phyloP scores from a whole-genome alignment of 2,113 vertebrate genomes.

The Lucifuga dentata region DNA sequence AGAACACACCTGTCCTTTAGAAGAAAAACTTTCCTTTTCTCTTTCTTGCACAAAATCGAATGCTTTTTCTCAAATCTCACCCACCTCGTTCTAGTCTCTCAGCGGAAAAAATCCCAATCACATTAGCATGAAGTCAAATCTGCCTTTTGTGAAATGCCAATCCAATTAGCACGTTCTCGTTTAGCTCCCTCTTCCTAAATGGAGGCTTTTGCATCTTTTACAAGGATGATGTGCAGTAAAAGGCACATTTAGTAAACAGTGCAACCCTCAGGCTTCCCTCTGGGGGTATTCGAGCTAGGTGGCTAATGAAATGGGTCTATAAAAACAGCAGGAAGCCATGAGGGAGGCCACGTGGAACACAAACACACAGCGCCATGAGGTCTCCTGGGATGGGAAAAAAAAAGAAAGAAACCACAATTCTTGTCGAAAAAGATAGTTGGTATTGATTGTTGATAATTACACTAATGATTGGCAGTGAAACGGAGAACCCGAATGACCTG shows the following conservation, averaged over 20 bases:
- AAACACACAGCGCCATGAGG: conserved; percentile 12
- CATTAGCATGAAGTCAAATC: conserved; percentile 79
- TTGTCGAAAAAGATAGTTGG: conserved; percentile 24
- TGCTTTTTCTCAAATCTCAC: conserved; percentile 33
- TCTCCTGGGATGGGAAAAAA: conserved; percentile 41
- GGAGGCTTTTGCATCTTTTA: conserved; percentile 72
- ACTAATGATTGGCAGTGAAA: conserved; percentile 23
- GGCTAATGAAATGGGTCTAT: conserved; percentile 75
- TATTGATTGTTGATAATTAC: conserved; percentile 54
- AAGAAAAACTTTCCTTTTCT: conserved; percentile 26
- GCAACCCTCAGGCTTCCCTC: conserved; percentile 57
- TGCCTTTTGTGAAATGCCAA: conserved; percentile 81
- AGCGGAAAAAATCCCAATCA: conserved; percentile 63
- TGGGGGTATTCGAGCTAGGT: conserved; percentile 72
- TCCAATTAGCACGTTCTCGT: conserved; percentile 77
- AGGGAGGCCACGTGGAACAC: conserved; percentile 44
- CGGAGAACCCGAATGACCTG: not conserved
- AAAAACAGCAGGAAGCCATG: conserved; percentile 50
- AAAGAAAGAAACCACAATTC: conserved; percentile 28
- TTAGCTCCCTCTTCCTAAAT: conserved; percentile 67
- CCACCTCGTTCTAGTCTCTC: conserved; percentile 54
- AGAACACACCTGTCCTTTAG: conserved; percentile 22
- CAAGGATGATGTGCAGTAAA: conserved; percentile 71
- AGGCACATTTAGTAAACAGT: conserved; percentile 73
- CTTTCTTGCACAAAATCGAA: conserved; percentile 21